A percentile compares a stretch with the other conserved stretches of the same genome.
Evolutionary conservation across 2,888 invertebrate species (phyloP).

Genomic region (Drosophila borealis): DNA sequence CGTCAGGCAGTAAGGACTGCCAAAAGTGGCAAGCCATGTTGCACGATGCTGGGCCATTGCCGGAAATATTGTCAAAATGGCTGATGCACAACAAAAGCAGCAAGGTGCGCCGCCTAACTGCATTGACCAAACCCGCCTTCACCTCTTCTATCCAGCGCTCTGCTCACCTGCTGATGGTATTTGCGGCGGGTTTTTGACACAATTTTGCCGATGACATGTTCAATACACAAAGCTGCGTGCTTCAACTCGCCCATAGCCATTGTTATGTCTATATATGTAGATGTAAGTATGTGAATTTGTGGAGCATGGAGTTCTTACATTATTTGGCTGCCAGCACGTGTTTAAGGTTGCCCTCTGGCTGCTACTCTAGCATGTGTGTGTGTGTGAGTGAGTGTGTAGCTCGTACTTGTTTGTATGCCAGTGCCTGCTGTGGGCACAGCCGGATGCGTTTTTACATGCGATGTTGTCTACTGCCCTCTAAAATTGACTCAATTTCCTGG

Average conservation of each 20-base stretch:
- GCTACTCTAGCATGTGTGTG: conserved; percentile 4
- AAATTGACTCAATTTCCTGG: no score
- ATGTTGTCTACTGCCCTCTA: conserved; percentile 23
- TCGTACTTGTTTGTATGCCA: background rate
- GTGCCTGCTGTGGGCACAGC: conserved; percentile 11
- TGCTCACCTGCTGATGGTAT: conserved; percentile 25
- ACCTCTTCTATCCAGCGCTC: no score
- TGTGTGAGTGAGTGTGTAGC: conserved; percentile 10
- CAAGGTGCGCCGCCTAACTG: conserved; percentile 27
- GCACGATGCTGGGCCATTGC: conserved; percentile 45
- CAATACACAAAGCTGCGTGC: conserved; percentile 80
- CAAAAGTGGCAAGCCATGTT: conserved; percentile 55
- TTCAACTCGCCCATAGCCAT: conserved; percentile 60
- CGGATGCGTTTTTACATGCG: conserved; percentile 6
- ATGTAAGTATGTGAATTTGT: background rate
- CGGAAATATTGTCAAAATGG: conserved; percentile 71
- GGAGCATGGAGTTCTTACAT: conserved; percentile 32
- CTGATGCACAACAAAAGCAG: conserved; percentile 57
- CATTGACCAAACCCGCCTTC: conserved; percentile 1
- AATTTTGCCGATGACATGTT: conserved; percentile 79
- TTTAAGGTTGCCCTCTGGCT: conserved; percentile 49
- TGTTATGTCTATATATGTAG: conserved; percentile 34
- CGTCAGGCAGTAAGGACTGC: background rate
- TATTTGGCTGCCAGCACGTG: conserved; percentile 70
- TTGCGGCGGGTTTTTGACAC: conserved; percentile 73